Evolutionary conservation across 2,113 vertebrate genomes (phyloP).

Genomic region (Nibea albiflora): DNA sequence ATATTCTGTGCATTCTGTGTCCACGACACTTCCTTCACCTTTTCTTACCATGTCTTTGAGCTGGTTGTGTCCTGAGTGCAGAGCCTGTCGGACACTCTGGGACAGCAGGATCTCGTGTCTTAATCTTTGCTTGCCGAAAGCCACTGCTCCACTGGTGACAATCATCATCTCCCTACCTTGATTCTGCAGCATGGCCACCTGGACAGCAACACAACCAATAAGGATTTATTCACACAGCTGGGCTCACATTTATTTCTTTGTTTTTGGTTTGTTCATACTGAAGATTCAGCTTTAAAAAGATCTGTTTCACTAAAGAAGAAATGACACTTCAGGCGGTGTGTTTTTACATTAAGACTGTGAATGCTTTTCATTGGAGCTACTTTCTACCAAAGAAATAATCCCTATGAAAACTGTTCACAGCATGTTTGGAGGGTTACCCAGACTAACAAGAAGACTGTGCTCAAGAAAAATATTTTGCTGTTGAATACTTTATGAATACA

Average conservation of each 20-base stretch:
- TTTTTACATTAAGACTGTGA: neutral
- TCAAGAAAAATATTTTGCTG: neutral
- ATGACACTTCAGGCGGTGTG: neutral
- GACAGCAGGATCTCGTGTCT: constrained; percentile 97
- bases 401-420: neutral
- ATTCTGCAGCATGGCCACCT: constrained; percentile 97
- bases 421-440: neutral
- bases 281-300: constrained; percentile 10
- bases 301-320: neutral
- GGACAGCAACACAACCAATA: constrained; percentile 25
- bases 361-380: neutral
- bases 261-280: neutral
- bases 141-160: constrained; percentile 97
- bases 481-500: neutral
- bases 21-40: neutral
- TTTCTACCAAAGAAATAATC: neutral
- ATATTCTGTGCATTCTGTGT: neutral
- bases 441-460: neutral
- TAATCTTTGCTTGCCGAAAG: constrained; percentile 96
- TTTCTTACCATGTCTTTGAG: constrained; percentile 94
- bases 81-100: constrained; percentile 95
- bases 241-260: neutral
- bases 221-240: constrained; percentile 17
- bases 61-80: constrained; percentile 95
- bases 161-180: constrained; percentile 99